phyloP scores from a whole-genome alignment of 1,140 invertebrate species.

The Drosophila prosaltans region DNA sequence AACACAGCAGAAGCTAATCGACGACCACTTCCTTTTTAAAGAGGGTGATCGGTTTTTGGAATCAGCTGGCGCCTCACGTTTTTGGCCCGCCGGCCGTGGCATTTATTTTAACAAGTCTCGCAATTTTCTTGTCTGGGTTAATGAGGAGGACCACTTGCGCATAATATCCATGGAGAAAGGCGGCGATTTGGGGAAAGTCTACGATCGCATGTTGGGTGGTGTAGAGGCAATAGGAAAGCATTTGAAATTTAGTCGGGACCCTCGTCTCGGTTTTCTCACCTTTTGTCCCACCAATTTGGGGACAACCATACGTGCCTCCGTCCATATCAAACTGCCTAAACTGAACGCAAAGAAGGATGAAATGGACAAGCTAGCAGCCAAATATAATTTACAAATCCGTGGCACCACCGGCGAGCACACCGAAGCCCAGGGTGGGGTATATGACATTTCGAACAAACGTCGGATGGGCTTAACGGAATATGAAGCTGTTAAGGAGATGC shows the following conservation, averaged over 20 bases:
- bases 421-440: constrained; percentile 94
- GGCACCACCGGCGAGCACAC: constrained; percentile 97
- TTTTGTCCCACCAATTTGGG: constrained; percentile 99
- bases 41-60: constrained; percentile 91
- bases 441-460: constrained; percentile 95
- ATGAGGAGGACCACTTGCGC: constrained; percentile 98
- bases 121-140: constrained; percentile 98
- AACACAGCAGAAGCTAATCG: constrained; percentile 94
- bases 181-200: constrained; percentile 95
- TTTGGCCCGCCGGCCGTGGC: constrained; percentile 96
- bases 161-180: constrained; percentile 99
- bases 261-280: constrained; percentile 96
- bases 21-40: constrained; percentile 98
- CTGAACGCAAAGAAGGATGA: constrained; percentile 92
- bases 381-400: constrained; percentile 95
- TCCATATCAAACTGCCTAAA: constrained; percentile 98
- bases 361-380: constrained; percentile 93
- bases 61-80: constrained; percentile 93
- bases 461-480: constrained; percentile 94
- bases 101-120: constrained; percentile 97
- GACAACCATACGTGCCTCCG: constrained; percentile 97
- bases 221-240: constrained; percentile 96
- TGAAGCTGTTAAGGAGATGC: constrained; percentile 93
- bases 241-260: constrained; percentile 93
- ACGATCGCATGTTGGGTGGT: constrained; percentile 93